These are phyloP conservation scores for Drosophila chauvacae DNA, from an alignment of 1,140 invertebrate genomes.

Conservation along the genomic window DNA sequence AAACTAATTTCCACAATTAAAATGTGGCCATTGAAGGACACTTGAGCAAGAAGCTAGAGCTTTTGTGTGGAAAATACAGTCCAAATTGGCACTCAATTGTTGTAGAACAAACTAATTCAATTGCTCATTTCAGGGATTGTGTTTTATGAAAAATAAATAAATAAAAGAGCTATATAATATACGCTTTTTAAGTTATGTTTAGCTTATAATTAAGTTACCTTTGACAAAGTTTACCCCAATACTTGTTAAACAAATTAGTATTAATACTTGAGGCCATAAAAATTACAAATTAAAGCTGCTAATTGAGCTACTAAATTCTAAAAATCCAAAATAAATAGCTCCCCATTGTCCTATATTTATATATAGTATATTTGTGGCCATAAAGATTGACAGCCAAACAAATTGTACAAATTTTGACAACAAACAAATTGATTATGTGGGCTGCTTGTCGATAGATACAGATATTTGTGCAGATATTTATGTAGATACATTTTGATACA, in stretches of 20 bases:
- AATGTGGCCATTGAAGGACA: slow-evolving; percentile 19
- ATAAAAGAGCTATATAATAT: too few relatives aligned
- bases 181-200: background rate
- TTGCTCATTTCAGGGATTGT: background rate
- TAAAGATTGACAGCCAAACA: slow-evolving; percentile 31
- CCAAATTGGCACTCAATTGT: background rate
- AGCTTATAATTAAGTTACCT: background rate
- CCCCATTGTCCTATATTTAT: too few relatives aligned
- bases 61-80: background rate
- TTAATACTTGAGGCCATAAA: background rate
- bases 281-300: background rate
- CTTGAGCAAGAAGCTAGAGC: background rate
- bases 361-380: background rate
- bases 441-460: slow-evolving; percentile 7
- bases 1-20: slow-evolving; percentile 28
- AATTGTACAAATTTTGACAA: slow-evolving; percentile 53
- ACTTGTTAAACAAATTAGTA: too few relatives aligned
- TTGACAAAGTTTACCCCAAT: background rate
- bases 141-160: background rate
- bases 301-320: background rate
- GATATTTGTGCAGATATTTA: slow-evolving; percentile 11
- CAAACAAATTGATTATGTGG: slow-evolving; percentile 57
- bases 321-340: background rate
- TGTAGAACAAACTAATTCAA: background rate
- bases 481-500: background rate